Evolutionary conservation across 1,140 invertebrate genomes (phyloP).

Genomic region (Andricus grossulariae): DNA sequence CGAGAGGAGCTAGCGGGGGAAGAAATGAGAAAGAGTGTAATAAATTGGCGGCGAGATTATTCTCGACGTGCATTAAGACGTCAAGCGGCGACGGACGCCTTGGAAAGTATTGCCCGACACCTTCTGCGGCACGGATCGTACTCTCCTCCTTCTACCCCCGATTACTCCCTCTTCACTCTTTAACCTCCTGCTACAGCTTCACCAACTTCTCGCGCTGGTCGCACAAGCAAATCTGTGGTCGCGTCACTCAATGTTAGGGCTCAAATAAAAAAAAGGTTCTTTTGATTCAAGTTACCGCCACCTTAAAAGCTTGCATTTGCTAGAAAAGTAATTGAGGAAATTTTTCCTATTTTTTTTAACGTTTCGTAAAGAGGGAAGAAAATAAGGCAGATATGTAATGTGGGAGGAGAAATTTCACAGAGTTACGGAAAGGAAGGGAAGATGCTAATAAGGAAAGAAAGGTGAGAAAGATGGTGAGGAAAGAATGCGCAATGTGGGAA

Average conservation of each 20-base stretch:
- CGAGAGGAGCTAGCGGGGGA: conserved; percentile 53
- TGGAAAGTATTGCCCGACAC: conserved; percentile 76
- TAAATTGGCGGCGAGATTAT: conserved; percentile 77
- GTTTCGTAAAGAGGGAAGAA: no score
- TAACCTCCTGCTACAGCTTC: conserved; percentile 38
- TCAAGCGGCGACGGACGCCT: conserved; percentile 75
- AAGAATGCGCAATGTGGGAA: no score
- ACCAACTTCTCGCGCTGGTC: conserved; percentile 28
- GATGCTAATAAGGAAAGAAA: no score
- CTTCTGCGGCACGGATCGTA: conserved; percentile 62
- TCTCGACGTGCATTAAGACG: conserved; percentile 77
- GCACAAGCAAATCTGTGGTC: conserved; percentile 28
- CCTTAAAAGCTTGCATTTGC: conserved; percentile 58
- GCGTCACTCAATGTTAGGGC: conserved; percentile 14
- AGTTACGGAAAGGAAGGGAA: no score
- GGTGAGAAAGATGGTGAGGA: no score
- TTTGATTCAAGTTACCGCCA: conserved; percentile 64
- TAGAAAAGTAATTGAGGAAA: no score
- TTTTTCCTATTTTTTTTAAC: no score
- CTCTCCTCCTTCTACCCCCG: conserved; percentile 50
- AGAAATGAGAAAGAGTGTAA: conserved; percentile 77
- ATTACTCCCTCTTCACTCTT: conserved; percentile 46
- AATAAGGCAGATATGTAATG: no score
- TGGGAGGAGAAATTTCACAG: no score
- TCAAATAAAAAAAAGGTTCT: conserved; percentile 57